A percentile compares a stretch with the other conserved stretches of the same genome.
These are phyloP conservation scores for human DNA, from an alignment of 2,113 vertebrate species.

Conservation along the genomic window DNA sequence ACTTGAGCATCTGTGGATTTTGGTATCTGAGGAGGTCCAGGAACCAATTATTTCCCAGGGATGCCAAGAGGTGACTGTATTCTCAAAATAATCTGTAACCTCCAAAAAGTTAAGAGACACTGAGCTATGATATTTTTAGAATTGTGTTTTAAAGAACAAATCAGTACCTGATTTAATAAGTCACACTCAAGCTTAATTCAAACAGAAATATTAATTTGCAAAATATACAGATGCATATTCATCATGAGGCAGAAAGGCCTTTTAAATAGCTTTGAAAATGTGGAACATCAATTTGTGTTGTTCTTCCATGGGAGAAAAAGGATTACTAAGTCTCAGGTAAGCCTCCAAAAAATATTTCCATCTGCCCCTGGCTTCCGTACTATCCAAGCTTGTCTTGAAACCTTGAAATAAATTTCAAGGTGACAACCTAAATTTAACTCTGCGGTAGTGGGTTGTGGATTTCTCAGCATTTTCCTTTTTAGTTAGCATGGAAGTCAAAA, in stretches of 20 bases:
- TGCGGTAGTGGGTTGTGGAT: not conserved
- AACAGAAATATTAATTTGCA: not conserved
- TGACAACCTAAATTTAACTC: not conserved
- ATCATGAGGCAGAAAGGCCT: not conserved
- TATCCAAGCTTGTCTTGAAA: not conserved
- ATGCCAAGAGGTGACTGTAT: not conserved
- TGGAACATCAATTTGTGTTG: not conserved
- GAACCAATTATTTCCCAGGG: not conserved
- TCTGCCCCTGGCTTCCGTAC: not conserved
- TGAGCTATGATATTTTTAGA: not conserved
- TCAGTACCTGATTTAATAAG: not conserved
- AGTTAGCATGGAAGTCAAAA: conserved; percentile 76
- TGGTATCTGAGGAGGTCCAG: not conserved
- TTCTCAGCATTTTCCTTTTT: conserved; percentile 35
- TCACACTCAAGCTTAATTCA: not conserved
- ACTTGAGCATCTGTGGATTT: not conserved
- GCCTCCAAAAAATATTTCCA: not conserved
- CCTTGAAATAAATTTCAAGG: not conserved
- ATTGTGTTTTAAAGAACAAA: not conserved
- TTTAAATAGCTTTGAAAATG: not conserved
- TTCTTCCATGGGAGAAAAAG: not conserved
- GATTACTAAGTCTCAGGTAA: not conserved
- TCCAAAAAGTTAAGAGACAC: not conserved
- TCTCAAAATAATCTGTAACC: not conserved
- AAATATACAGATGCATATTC: not conserved